A percentile compares a stretch with the other conserved stretches of the same genome.
Conservation (phyloP, 2,797 vertebrate genomes). For the Babyrousa celebensis region DNA sequence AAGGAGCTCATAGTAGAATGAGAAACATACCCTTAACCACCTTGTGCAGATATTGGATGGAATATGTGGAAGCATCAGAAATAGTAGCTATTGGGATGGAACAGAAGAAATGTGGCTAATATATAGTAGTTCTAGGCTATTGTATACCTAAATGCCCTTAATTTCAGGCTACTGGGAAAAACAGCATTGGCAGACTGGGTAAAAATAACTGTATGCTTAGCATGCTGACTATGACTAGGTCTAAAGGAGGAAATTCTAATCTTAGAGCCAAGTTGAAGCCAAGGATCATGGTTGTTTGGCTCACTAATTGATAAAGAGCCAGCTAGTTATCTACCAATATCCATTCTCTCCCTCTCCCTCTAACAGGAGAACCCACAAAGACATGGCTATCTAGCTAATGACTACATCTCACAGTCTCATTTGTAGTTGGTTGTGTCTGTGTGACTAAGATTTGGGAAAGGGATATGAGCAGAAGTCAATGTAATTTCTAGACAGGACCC, state of each 20-base stretch:
- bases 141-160: not conserved
- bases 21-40: not conserved
- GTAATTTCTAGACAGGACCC: not conserved
- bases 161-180: not conserved
- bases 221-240: not conserved
- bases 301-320: not conserved
- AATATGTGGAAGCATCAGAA: not conserved
- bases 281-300: not conserved
- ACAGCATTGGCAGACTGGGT: not conserved
- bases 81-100: not conserved
- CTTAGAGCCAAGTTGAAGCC: not conserved
- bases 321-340: not conserved
- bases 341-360: not conserved
- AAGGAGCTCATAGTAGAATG: constrained; percentile 23
- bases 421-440: not conserved
- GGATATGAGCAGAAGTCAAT: not conserved
- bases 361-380: not conserved
- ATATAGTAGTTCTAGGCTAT: not conserved
- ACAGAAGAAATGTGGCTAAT: not conserved
- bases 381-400: not conserved
- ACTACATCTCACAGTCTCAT: not conserved
- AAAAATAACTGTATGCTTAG: not conserved
- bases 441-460: not conserved
- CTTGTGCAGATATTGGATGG: not conserved
- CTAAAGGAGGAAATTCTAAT: constrained; percentile 56